Conservation (phyloP, 2,113 vertebrate genomes). For the Apistogramma diplotaenia region DNA sequence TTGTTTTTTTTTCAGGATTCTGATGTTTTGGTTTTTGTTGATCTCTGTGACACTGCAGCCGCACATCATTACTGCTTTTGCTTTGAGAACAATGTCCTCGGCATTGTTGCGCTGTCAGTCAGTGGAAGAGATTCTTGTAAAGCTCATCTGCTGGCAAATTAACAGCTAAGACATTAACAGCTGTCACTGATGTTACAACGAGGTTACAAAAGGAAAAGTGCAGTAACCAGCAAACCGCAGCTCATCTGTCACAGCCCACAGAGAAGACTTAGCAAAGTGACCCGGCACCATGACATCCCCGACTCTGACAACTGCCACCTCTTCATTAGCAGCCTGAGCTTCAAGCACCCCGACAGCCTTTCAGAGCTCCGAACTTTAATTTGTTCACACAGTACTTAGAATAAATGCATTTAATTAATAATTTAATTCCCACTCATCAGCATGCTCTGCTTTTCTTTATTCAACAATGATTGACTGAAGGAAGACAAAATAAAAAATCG, state of each 20-base stretch:
- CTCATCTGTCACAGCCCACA: neutral
- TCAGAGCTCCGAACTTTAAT: neutral
- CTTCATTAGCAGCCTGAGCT: neutral
- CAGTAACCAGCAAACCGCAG: neutral
- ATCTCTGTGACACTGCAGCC: neutral
- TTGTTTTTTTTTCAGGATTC: neutral
- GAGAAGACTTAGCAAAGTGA: neutral
- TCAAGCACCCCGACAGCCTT: neutral
- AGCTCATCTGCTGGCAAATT: neutral
- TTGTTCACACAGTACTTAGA: neutral
- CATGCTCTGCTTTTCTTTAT: neutral
- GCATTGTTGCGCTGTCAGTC: neutral
- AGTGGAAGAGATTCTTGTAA: neutral
- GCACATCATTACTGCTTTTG: neutral
- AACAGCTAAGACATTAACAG: neutral
- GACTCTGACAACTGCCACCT: conserved; percentile 7
- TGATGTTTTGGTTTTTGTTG: neutral
- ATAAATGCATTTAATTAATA: neutral
- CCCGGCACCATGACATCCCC: neutral
- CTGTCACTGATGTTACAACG: neutral
- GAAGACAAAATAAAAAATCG: neutral
- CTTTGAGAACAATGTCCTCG: neutral
- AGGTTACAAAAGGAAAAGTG: neutral
- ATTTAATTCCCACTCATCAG: neutral
- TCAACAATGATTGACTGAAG: neutral